Conservation (phyloP, 2,797 vertebrate species). For the Tangara arthus region DNA sequence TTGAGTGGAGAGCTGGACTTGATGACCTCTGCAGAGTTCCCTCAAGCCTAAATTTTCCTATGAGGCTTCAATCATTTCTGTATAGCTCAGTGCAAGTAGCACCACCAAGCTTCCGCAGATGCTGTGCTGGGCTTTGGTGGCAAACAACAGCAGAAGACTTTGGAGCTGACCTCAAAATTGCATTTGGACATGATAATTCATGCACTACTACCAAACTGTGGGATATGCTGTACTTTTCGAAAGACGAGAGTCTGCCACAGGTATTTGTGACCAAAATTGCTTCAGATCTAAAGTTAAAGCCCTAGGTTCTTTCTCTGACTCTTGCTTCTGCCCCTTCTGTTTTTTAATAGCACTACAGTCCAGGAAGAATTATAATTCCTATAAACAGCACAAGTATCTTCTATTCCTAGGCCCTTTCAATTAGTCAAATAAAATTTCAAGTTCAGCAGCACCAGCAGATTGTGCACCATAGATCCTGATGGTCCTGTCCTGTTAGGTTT, state of each 20-base stretch:
- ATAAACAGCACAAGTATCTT: not conserved
- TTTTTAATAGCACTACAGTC: not conserved
- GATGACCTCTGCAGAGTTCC: not conserved
- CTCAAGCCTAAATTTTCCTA: not conserved
- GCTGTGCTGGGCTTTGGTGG: not conserved
- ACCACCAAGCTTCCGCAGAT: not conserved
- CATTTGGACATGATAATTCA: not conserved
- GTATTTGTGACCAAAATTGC: not conserved
- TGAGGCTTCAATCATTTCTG: not conserved
- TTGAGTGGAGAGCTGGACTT: not conserved
- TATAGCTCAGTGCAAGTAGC: not conserved
- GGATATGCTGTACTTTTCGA: not conserved
- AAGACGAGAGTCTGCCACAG: not conserved
- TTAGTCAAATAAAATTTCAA: slow-evolving; percentile 28
- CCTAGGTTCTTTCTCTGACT: not conserved
- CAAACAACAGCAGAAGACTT: not conserved
- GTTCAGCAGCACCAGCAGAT: slow-evolving; percentile 27
- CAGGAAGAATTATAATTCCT: slow-evolving; percentile 24
- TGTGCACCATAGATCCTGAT: not conserved
- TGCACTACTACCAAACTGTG: not conserved
- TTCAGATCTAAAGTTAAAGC: not conserved
- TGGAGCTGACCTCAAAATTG: not conserved
- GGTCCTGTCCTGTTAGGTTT: not conserved
- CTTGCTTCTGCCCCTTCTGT: not conserved
- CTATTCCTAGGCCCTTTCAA: slow-evolving; percentile 56